Conservation (phyloP, 2,888 invertebrate species). For the Miltochrista miniata region DNA sequence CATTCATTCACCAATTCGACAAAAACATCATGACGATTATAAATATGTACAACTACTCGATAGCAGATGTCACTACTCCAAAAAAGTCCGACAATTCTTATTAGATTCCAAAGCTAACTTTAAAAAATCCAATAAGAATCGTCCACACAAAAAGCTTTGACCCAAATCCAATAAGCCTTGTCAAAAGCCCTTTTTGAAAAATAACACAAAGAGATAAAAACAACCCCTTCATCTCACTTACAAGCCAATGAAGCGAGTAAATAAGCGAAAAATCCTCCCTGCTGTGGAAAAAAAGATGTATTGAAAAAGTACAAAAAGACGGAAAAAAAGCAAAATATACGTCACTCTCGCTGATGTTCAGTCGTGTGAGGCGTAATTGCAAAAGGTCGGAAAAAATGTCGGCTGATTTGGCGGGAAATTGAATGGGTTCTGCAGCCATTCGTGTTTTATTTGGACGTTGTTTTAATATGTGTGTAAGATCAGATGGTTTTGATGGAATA, state of each 20-base stretch:
- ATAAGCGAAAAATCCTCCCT: constrained; percentile 80
- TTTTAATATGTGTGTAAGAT: too few species aligned
- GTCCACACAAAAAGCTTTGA: constrained; percentile 42
- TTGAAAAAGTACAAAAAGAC: constrained; percentile 47
- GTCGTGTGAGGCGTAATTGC: constrained; percentile 67
- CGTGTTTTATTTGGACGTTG: neutral
- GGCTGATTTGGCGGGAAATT: constrained; percentile 30
- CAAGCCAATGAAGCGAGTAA: constrained; percentile 82
- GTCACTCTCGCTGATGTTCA: constrained; percentile 69
- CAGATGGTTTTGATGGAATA: too few species aligned
- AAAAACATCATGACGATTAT: too few species aligned
- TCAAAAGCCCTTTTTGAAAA: constrained; percentile 46
- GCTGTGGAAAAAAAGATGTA: constrained; percentile 78
- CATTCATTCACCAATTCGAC: too few species aligned
- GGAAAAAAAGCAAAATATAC: constrained; percentile 58
- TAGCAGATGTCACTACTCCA: constrained; percentile 50
- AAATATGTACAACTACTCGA: constrained; percentile 32
- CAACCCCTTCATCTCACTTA: constrained; percentile 74
- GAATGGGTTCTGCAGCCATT: constrained; percentile 49
- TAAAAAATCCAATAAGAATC: constrained; percentile 42
- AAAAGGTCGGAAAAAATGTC: constrained; percentile 69
- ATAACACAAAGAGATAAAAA: constrained; percentile 59
- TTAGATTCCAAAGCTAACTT: constrained; percentile 17
- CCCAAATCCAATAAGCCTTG: constrained; percentile 63
- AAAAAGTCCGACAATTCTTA: constrained; percentile 21